These are phyloP conservation scores for Entomobrya multifasciata DNA, from an alignment of 2,888 invertebrate genomes.

Conservation along the genomic window DNA sequence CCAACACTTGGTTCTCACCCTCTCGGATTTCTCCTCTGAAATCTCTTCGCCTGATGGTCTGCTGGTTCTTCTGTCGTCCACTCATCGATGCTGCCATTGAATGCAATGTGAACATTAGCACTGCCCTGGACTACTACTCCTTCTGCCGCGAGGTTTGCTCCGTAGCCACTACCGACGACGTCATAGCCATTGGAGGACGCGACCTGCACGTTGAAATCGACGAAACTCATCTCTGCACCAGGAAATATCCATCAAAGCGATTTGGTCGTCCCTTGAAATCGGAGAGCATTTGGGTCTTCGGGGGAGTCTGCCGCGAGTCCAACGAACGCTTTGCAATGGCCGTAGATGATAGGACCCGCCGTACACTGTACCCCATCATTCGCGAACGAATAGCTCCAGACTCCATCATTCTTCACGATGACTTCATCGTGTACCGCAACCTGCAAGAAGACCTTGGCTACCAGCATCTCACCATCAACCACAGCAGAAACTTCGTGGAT, in stretches of 20 bases:
- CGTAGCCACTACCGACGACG: not conserved
- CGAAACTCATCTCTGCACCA: constrained; percentile 55
- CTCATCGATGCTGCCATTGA: constrained; percentile 23
- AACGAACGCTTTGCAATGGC: constrained; percentile 42
- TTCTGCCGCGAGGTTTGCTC: constrained; percentile 50
- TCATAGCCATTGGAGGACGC: constrained; percentile 39
- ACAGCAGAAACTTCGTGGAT: constrained; percentile 60
- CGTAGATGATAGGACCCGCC: constrained; percentile 55
- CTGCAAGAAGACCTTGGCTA: constrained; percentile 49
- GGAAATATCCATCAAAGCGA: constrained; percentile 60
- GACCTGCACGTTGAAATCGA: constrained; percentile 67
- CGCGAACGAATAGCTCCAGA: constrained; percentile 49
- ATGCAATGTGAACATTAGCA: constrained; percentile 12
- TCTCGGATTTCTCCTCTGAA: too few relatives aligned
- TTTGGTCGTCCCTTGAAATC: not conserved
- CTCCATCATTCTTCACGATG: constrained; percentile 51
- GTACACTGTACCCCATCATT: constrained; percentile 64
- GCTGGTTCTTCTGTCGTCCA: constrained; percentile 50
- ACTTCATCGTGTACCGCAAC: constrained; percentile 49
- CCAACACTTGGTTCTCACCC: too few relatives aligned
- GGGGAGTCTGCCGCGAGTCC: constrained; percentile 51
- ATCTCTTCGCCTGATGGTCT: too few relatives aligned
- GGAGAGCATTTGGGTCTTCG: constrained; percentile 58
- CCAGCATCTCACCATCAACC: constrained; percentile 48
- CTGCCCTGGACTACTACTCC: constrained; percentile 37